These are phyloP conservation scores for Aspidiotus destructor DNA, from an alignment of 2,888 invertebrate species.

Conservation along the genomic window DNA sequence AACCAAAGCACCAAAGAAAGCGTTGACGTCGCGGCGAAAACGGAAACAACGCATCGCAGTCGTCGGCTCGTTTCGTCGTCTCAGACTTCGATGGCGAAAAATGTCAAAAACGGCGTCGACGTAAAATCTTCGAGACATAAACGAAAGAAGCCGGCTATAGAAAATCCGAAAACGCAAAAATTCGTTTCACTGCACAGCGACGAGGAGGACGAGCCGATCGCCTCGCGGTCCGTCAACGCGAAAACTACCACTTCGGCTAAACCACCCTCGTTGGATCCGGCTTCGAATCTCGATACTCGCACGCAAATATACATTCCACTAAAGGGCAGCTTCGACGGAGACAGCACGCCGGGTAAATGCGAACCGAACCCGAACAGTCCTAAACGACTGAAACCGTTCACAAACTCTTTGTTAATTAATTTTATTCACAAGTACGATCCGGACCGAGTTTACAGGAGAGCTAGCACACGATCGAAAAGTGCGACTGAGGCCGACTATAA, in stretches of 20 bases:
- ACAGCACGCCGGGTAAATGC: not conserved
- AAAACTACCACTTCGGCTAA: constrained; percentile 36
- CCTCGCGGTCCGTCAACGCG: constrained; percentile 46
- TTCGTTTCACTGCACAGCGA: constrained; percentile 35
- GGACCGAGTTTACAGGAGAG: not conserved
- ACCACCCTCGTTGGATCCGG: not conserved
- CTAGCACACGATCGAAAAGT: constrained; percentile 5
- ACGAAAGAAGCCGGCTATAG: constrained; percentile 28
- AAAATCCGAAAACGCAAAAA: constrained; percentile 35
- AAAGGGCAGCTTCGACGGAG: constrained; percentile 30
- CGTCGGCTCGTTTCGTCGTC: not conserved
- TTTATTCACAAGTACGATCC: constrained; percentile 33
- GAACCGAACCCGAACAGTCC: constrained; percentile 34
- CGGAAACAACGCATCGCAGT: not conserved
- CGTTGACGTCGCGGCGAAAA: not conserved
- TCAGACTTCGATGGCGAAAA: not conserved
- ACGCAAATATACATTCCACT: constrained; percentile 36
- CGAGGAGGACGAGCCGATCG: constrained; percentile 37
- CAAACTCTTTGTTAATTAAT: constrained; percentile 35
- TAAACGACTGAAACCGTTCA: constrained; percentile 36
- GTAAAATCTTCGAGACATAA: not conserved
- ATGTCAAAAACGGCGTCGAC: not conserved
- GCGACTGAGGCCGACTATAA: constrained; percentile 16
- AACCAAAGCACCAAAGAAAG: not conserved
- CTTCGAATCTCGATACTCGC: constrained; percentile 20